A percentile compares a stretch with the other conserved stretches of the same genome.
Evolutionary conservation across 2,797 vertebrate species (phyloP).

Genomic region (Hirundo rustica): DNA sequence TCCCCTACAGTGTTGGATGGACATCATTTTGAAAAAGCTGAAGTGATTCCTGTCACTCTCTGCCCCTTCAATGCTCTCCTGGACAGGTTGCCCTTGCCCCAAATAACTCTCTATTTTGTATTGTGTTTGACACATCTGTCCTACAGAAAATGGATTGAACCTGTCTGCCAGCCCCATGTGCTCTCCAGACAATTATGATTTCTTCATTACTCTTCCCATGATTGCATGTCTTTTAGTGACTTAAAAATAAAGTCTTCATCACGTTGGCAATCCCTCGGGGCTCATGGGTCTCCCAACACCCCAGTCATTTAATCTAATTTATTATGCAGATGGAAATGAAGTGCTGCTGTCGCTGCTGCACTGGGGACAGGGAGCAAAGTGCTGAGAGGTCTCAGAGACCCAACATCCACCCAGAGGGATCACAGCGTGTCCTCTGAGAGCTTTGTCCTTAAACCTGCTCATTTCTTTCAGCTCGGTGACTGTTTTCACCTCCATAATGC

Average conservation of each 20-base stretch:
- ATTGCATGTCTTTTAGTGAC: not conserved
- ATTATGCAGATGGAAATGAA: not conserved
- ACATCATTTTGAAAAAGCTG: fast-evolving
- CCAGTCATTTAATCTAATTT: not conserved
- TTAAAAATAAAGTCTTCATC: constrained; percentile 54
- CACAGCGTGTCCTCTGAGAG: fast-evolving
- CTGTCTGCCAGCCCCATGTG: not conserved
- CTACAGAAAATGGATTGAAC: not conserved
- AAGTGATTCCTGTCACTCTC: not conserved
- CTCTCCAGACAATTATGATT: constrained; percentile 17
- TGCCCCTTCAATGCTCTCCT: not conserved
- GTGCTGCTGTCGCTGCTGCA: not conserved
- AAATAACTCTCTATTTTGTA: not conserved
- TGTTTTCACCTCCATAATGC: not conserved
- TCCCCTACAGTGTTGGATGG: not conserved
- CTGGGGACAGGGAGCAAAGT: not conserved
- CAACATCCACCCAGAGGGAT: not conserved
- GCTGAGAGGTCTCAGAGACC: not conserved
- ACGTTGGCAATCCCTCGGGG: constrained; percentile 2
- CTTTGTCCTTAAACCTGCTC: not conserved
- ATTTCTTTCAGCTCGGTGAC: fast-evolving
- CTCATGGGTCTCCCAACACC: not conserved
- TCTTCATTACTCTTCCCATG: constrained; percentile 26
- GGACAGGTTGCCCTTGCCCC: not conserved
- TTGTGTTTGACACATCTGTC: not conserved